These are phyloP conservation scores for Morelia viridis DNA, from an alignment of 2,797 vertebrate species.

Conservation along the genomic window DNA sequence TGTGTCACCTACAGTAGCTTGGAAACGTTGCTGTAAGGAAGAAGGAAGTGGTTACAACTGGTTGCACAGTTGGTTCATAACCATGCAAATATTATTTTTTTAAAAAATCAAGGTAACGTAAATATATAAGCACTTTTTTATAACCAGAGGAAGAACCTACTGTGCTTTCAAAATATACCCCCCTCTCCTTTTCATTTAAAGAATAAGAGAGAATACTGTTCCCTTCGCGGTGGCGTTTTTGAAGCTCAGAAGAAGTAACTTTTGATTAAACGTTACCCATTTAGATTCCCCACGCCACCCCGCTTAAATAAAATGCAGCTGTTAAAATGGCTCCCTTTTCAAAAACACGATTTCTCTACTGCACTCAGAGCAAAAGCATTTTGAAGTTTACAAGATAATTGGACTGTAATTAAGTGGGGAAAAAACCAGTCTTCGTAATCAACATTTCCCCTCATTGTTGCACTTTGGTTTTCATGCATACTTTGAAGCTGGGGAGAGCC, in stretches of 20 bases:
- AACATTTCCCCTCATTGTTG: neutral
- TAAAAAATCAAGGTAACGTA: neutral
- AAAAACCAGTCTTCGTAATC: neutral
- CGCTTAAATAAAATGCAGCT: neutral
- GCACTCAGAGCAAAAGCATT: neutral
- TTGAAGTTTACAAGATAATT: constrained; percentile 32
- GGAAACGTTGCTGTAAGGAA: neutral
- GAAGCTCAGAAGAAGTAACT: neutral
- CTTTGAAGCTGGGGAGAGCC: neutral
- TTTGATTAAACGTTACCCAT: neutral
- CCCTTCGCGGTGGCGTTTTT: neutral
- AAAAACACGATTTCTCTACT: neutral
- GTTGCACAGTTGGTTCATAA: neutral
- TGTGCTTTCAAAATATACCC: neutral
- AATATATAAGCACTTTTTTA: neutral
- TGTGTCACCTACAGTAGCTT: neutral
- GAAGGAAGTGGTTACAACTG: neutral
- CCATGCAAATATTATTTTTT: neutral
- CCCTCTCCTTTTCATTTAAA: neutral
- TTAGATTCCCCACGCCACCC: neutral
- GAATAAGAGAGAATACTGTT: neutral
- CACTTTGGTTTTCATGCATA: neutral
- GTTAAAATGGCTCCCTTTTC: constrained; percentile 8
- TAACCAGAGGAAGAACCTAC: neutral
- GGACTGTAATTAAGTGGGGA: constrained; percentile 1